phyloP scores from a whole-genome alignment of 2,113 vertebrate species.

The Oriolus oriolus region DNA sequence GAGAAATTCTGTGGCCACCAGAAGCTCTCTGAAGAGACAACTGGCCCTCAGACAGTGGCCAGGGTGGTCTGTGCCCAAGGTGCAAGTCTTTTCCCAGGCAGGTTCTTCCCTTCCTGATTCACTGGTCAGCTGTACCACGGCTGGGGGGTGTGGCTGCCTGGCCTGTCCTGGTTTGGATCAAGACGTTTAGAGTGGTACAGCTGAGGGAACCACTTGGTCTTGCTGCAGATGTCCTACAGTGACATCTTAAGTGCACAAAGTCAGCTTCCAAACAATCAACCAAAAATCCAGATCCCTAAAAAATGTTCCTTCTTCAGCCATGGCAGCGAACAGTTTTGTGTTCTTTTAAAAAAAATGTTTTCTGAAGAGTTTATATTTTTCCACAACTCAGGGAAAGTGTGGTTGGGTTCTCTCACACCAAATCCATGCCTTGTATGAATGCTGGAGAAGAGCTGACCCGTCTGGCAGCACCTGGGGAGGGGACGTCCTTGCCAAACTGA shows the following conservation, averaged over 20 bases:
- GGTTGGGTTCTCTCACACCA: neutral
- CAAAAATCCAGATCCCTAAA: neutral
- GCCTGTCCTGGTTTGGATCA: neutral
- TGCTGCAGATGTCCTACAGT: neutral
- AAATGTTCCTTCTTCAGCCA: neutral
- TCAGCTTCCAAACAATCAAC: neutral
- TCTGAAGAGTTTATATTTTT: neutral
- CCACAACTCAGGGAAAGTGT: neutral
- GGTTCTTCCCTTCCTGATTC: neutral
- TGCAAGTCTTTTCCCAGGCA: neutral
- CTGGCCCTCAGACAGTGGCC: neutral
- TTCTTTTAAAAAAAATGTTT: neutral
- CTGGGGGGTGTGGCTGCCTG: neutral
- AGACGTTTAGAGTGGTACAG: rapidly evolving
- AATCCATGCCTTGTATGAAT: rapidly evolving
- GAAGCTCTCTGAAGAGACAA: neutral
- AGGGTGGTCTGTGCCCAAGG: neutral
- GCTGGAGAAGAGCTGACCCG: neutral
- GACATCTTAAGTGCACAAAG: neutral
- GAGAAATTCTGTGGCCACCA: neutral
- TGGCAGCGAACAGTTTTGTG: rapidly evolving
- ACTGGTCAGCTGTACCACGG: neutral
- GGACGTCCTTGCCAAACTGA: neutral
- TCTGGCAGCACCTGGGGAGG: neutral
- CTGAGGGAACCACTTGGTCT: neutral